phyloP scores from a whole-genome alignment of 30 jellyfish, hydroid and myxozoan species.

The Turritopsis rubra region DNA sequence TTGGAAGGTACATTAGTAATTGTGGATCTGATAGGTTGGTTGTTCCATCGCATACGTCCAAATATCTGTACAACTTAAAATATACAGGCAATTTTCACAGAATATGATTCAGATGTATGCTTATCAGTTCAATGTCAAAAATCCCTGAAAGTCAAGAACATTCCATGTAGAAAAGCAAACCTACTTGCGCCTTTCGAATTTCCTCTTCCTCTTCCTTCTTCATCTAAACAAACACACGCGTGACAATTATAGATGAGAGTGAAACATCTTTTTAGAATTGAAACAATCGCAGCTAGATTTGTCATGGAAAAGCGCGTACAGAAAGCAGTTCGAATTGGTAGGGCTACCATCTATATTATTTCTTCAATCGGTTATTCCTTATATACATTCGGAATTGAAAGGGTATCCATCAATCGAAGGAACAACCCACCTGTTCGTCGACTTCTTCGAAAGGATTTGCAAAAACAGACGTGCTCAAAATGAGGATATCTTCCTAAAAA shows the following conservation, averaged over 20 bases:
- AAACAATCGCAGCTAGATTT: neutral
- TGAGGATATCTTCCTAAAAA: constrained; percentile 56
- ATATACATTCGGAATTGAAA: neutral
- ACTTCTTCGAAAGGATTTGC: constrained; percentile 95
- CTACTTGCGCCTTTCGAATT: constrained; percentile 10
- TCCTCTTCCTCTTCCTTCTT: constrained; percentile 27
- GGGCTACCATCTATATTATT: neutral
- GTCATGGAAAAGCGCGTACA: neutral
- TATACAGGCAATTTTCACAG: too few species aligned
- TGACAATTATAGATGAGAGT: neutral
- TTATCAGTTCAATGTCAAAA: too few species aligned
- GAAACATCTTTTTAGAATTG: neutral
- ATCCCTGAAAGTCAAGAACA: neutral
- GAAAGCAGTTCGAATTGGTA: neutral
- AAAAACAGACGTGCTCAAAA: constrained; percentile 46
- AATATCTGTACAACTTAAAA: too few species aligned
- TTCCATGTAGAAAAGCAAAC: neutral
- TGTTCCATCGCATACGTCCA: too few species aligned
- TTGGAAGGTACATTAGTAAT: too few species aligned
- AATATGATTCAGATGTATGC: too few species aligned
- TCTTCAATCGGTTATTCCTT: neutral
- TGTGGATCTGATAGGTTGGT: too few species aligned
- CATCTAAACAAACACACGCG: neutral
- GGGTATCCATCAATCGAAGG: neutral
- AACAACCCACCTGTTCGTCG: constrained; percentile 54